A percentile compares a stretch with the other conserved stretches of the same genome.
These are phyloP conservation scores for Cercopithecus hamlyni DNA, from an alignment of 2,797 vertebrate genomes.

Conservation along the genomic window DNA sequence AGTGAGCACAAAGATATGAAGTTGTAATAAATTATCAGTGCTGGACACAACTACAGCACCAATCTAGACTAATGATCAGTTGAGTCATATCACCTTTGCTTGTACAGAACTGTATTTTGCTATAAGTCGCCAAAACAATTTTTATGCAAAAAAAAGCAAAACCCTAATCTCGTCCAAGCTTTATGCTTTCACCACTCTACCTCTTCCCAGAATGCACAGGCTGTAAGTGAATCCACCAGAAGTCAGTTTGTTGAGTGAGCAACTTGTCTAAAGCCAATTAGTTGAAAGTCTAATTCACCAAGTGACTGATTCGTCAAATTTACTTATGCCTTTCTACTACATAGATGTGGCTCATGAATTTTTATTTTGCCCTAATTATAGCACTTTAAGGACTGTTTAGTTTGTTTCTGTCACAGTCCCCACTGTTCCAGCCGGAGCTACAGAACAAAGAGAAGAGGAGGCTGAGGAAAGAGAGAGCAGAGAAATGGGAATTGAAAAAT, in stretches of 20 bases:
- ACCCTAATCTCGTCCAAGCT: not conserved
- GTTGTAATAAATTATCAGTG: not conserved
- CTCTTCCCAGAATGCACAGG: not conserved
- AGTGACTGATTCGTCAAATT: not conserved
- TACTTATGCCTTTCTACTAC: not conserved
- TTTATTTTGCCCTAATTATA: not conserved
- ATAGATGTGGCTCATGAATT: not conserved
- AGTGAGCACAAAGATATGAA: not conserved
- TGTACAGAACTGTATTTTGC: not conserved
- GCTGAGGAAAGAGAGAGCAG: not conserved
- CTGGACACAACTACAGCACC: not conserved
- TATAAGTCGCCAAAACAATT: not conserved
- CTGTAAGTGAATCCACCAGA: not conserved
- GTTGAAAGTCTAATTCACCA: not conserved
- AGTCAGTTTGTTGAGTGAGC: not conserved
- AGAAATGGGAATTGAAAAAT: not conserved
- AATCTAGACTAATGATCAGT: not conserved
- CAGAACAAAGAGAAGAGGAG: not conserved
- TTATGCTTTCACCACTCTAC: not conserved
- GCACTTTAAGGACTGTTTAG: not conserved
- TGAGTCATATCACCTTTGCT: not conserved
- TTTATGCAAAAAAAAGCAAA: not conserved
- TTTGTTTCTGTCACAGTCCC: not conserved
- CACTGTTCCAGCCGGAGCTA: not conserved
- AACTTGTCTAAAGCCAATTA: slow-evolving; percentile 4